Evolutionary conservation across 2,113 vertebrate genomes (phyloP).

Genomic region (Hydropotes inermis): DNA sequence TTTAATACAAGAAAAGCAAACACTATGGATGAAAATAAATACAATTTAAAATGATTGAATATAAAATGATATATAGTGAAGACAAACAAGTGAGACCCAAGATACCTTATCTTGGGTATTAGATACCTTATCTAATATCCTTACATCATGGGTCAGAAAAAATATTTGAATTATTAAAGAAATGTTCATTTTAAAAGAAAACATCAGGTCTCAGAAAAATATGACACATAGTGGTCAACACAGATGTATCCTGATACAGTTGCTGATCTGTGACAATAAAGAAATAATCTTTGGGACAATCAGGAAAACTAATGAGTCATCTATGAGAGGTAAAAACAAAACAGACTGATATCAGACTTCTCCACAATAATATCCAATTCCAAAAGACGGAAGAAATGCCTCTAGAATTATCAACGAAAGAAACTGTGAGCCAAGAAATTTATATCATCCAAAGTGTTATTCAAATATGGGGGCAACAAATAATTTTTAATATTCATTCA

Average conservation of each 20-base stretch:
- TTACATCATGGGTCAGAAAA: not conserved
- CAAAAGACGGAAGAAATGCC: not conserved
- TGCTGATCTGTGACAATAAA: not conserved
- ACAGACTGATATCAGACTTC: not conserved
- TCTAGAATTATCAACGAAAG: conserved; percentile 4
- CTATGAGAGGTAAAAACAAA: conserved; percentile 20
- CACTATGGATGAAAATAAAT: not conserved
- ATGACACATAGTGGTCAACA: not conserved
- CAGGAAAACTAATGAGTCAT: conserved; percentile 33
- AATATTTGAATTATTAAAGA: not conserved
- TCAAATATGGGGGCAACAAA: not conserved
- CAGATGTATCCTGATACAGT: not conserved
- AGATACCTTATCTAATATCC: not conserved
- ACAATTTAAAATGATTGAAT: not conserved
- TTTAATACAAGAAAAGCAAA: not conserved
- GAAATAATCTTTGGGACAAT: not conserved
- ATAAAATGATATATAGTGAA: not conserved
- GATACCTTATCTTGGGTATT: not conserved
- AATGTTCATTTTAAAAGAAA: not conserved
- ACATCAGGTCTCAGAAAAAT: not conserved
- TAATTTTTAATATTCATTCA: not conserved
- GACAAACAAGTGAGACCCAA: not conserved
- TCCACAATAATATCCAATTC: not conserved
- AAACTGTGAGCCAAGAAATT: not conserved
- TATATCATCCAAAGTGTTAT: not conserved